Evolutionary conservation across 1,140 invertebrate genomes (phyloP).

Genomic region (Penaeus japonicus): DNA sequence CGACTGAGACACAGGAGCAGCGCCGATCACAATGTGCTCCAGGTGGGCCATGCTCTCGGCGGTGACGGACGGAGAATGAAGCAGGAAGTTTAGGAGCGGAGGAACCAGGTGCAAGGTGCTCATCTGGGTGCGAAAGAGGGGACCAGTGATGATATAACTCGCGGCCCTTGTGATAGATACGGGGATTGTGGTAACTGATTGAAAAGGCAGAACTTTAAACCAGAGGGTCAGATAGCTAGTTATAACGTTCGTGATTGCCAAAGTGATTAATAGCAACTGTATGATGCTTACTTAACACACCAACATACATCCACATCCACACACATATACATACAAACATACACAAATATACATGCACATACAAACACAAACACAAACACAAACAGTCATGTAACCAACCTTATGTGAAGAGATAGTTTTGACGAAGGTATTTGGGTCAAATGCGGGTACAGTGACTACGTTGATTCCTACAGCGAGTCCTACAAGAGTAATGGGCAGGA

Average conservation of each 20-base stretch:
- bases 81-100: conserved; percentile 20
- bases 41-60: not conserved
- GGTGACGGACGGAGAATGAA: not conserved
- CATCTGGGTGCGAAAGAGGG: not conserved
- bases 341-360: not conserved
- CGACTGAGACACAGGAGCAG: conserved; percentile 20
- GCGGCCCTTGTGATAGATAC: no score
- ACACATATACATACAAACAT: not conserved
- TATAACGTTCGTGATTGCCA: no score
- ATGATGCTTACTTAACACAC: no score
- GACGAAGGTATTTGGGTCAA: conserved; percentile 27
- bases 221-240: no score
- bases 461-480: not conserved
- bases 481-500: not conserved
- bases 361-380: not conserved
- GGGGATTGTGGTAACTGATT: no score
- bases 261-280: no score
- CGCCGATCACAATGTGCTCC: not conserved
- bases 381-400: not conserved
- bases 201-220: no score
- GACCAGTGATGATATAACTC: not conserved
- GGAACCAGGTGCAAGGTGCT: not conserved
- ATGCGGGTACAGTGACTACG: conserved; percentile 42
- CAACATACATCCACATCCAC: no score
- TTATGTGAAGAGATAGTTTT: conserved; percentile 16